These are phyloP conservation scores for Notarius quadriscutis DNA, from an alignment of 2,113 vertebrate species.

Conservation along the genomic window DNA sequence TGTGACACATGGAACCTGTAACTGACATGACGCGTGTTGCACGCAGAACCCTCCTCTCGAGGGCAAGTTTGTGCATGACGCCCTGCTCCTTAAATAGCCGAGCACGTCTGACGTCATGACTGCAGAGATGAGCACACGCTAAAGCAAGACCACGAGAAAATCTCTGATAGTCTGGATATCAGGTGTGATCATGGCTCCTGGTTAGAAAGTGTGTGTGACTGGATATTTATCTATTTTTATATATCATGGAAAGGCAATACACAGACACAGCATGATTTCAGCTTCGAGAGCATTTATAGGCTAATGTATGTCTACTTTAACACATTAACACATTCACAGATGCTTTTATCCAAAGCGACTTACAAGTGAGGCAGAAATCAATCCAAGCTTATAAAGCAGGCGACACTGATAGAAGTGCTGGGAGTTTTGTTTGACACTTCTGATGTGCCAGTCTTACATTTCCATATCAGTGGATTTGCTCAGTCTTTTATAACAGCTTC, in stretches of 20 bases:
- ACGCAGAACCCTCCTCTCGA: slow-evolving; percentile 11
- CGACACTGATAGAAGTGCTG: neutral
- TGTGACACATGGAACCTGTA: slow-evolving; percentile 63
- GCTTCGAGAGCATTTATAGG: neutral
- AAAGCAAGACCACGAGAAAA: neutral
- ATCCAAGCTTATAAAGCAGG: neutral
- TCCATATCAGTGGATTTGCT: neutral
- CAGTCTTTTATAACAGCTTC: neutral
- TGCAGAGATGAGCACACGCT: neutral
- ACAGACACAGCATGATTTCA: neutral
- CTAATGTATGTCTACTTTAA: neutral
- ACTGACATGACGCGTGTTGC: neutral
- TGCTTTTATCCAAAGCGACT: neutral
- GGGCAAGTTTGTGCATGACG: slow-evolving; percentile 22
- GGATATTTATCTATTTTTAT: neutral
- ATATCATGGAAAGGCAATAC: neutral
- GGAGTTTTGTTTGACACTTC: neutral
- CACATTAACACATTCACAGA: neutral
- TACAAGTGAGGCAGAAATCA: neutral
- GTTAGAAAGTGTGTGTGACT: neutral
- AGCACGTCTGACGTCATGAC: slow-evolving; percentile 23
- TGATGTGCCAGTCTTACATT: neutral
- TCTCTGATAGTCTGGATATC: neutral
- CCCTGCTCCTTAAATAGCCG: slow-evolving; percentile 31
- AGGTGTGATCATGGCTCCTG: neutral